phyloP scores from a whole-genome alignment of 2,797 vertebrate genomes.

The Chiloscyllium punctatum region DNA sequence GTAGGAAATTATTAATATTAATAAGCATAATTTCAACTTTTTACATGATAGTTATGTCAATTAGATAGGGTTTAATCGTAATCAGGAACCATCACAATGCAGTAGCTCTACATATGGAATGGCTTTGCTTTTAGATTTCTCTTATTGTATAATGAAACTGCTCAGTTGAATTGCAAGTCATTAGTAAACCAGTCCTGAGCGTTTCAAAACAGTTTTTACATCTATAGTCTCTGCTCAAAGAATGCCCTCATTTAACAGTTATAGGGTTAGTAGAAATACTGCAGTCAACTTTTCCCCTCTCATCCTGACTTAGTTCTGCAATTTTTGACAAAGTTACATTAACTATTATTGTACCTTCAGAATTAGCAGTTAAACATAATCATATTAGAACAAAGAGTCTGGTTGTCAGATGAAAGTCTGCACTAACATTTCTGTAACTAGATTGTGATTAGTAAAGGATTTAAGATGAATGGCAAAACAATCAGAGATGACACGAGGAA shows the following conservation, averaged over 20 bases:
- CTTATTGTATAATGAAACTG: background rate
- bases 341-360: background rate
- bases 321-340: background rate
- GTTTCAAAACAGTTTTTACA: background rate
- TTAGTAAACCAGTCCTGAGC: background rate
- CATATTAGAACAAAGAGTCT: background rate
- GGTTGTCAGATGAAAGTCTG: background rate
- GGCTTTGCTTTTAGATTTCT: background rate
- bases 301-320: background rate
- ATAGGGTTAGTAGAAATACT: constrained; percentile 3
- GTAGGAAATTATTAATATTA: background rate
- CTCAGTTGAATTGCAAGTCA: constrained; percentile 5
- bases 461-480: background rate
- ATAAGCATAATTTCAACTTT: background rate
- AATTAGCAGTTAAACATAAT: background rate
- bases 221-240: background rate
- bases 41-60: background rate
- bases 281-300: background rate
- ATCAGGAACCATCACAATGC: background rate
- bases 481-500: background rate
- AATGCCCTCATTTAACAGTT: background rate
- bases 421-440: background rate
- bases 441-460: background rate
- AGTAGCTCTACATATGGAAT: background rate
- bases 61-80: background rate